Evolutionary conservation across 2,888 invertebrate species (phyloP).

Genomic region (Tipula confusa): DNA sequence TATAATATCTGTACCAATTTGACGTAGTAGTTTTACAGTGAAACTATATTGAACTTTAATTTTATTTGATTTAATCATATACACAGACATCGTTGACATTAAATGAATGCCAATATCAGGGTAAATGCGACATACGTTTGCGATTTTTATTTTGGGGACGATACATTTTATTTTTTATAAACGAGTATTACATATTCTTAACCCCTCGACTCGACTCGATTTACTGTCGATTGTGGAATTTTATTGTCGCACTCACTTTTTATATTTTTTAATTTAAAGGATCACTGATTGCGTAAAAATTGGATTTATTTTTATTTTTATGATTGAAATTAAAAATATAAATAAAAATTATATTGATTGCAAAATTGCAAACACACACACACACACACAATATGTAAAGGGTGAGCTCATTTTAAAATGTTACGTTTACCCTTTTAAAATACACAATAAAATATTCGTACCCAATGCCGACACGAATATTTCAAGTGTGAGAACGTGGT

Average conservation of each 20-base stretch:
- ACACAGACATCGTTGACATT: neutral
- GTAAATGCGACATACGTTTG: neutral
- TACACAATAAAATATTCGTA: neutral
- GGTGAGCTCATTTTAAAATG: neutral
- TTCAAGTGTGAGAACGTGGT: neutral
- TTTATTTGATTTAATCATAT: neutral
- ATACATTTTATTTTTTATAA: too few species aligned
- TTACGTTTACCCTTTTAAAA: neutral
- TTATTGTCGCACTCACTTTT: neutral
- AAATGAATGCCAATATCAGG: conserved; percentile 16
- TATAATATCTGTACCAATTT: neutral
- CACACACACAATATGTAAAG: too few species aligned
- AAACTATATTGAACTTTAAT: conserved; percentile 25
- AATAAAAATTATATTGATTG: neutral
- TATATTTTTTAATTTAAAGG: neutral
- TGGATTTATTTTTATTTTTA: neutral
- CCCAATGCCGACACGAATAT: neutral
- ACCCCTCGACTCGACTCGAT: neutral
- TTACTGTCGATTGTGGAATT: neutral
- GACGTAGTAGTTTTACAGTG: neutral
- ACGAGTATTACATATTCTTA: neutral
- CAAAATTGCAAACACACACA: too few species aligned
- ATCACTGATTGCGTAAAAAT: neutral
- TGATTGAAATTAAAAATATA: conserved; percentile 20
- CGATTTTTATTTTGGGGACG: neutral